Evolutionary conservation across 1,140 invertebrate species (phyloP).

Genomic region (Physella acuta): DNA sequence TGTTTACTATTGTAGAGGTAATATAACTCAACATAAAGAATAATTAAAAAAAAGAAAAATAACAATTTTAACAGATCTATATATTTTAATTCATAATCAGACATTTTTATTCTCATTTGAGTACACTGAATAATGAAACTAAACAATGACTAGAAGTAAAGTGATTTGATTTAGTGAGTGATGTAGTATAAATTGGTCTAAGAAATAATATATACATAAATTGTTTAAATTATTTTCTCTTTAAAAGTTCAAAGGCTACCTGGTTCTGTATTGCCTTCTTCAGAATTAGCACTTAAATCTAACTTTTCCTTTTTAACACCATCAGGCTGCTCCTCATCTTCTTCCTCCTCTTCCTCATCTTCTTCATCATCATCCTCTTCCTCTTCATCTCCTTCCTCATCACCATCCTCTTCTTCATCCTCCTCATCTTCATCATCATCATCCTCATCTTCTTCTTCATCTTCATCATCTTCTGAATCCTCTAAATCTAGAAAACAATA

Average conservation of each 20-base stretch:
- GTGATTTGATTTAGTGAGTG: not conserved
- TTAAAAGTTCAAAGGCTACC: not conserved
- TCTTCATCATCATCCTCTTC: constrained; percentile 27
- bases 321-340: constrained; percentile 19
- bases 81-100: too few relatives aligned
- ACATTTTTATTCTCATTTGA: too few relatives aligned
- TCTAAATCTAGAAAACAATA: too few relatives aligned
- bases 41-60: not conserved
- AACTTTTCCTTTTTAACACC: not conserved
- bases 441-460: constrained; percentile 18
- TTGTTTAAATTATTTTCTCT: not conserved
- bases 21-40: not conserved
- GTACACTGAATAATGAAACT: too few relatives aligned
- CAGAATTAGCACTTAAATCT: not conserved
- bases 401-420: constrained; percentile 17
- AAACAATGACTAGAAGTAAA: too few relatives aligned
- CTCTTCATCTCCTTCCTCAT: constrained; percentile 24
- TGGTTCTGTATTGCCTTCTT: not conserved
- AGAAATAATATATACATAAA: not conserved
- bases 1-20: too few relatives aligned
- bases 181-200: not conserved
- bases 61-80: not conserved
- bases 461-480: too few relatives aligned
- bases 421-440: constrained; percentile 16
- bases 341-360: constrained; percentile 17